These are phyloP conservation scores for Drosophila sucinea DNA, from an alignment of 1,140 invertebrate genomes.

Conservation along the genomic window DNA sequence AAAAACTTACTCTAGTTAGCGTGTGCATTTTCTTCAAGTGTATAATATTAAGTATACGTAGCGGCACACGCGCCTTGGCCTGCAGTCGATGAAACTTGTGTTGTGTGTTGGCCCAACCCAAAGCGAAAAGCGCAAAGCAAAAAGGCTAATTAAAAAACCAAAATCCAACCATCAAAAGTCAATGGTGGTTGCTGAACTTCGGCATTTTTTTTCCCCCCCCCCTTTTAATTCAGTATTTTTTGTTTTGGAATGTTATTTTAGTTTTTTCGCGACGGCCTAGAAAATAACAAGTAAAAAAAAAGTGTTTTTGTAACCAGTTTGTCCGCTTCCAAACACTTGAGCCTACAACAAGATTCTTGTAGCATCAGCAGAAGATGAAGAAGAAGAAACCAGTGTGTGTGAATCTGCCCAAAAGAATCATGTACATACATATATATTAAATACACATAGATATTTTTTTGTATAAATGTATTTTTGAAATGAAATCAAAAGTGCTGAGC, in stretches of 20 bases:
- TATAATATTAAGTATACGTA: constrained; percentile 67
- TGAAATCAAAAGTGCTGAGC: constrained; percentile 76
- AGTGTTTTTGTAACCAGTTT: constrained; percentile 36
- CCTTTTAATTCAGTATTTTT: constrained; percentile 10
- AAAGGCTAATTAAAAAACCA: constrained; percentile 60
- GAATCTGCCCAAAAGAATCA: constrained; percentile 75
- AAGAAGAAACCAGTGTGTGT: constrained; percentile 51
- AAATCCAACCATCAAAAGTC: constrained; percentile 19
- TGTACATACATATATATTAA: background rate
- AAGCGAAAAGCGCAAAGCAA: constrained; percentile 14
- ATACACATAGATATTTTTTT: constrained; percentile 1
- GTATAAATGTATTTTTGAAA: constrained; percentile 41
- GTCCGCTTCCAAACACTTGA: constrained; percentile 47
- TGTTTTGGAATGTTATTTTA: constrained; percentile 9
- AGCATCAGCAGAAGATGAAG: background rate
- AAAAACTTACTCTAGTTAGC: background rate
- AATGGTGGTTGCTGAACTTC: constrained; percentile 59
- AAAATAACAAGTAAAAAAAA: constrained; percentile 63
- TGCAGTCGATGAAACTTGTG: constrained; percentile 1
- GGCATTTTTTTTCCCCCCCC: constrained; percentile 70
- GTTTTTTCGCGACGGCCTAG: constrained; percentile 49
- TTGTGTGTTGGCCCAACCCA: constrained; percentile 23
- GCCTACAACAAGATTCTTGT: constrained; percentile 76
- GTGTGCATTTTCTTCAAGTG: background rate
- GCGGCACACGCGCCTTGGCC: constrained; percentile 57